Base-by-base conservation (phyloP, 2,888 invertebrate species). In the Idaea dimidiata region DNA sequence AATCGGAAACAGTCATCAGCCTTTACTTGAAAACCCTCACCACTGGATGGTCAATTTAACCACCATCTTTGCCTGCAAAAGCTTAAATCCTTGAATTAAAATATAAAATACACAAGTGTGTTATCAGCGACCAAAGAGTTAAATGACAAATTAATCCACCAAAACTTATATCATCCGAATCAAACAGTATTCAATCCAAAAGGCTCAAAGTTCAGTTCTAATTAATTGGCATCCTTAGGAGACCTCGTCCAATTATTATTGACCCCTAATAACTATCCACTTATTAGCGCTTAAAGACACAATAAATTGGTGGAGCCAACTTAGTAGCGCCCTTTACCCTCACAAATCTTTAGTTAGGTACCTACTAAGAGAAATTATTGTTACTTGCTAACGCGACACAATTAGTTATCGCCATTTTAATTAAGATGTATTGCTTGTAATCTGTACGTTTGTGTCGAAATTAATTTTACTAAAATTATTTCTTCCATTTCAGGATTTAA, bases 101-200 rank as follows among this genome's bases (percentile, higher is more conserved):
- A 24, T 24, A 24, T 24, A 1, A 24, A 24, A 24, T 5, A 24
- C 24, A 24, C 24, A 24, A 1, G 24, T 24, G 24, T 24, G 24
- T 24, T 24, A 3, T 24, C 24, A 24, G 43, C 43, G 3, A 43
- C 8, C 14, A 10, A 6, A 7, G 16, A 24, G 10, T 17, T 3
- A 17, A 16, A 16, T 43, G 33, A 63, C 56, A 58, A 58, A 63
- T 63, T 63, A 18, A 33, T 57, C 31, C 10, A 16, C 57, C 7
- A 43, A 7, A 43, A 43, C 43, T 43, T 43, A 43, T 43, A 43
- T 14, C 43, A 10, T 43, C 43, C 43, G 43, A 43, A 43, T 43
- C 43, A 43, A 43, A 43, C 43, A 14, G 43, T 43, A 43, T 43
- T 10, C 43, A 8, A 43, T 43, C 7, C 43, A 43, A 43, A 43